A percentile compares a stretch with the other conserved stretches of the same genome.
Evolutionary conservation across 53 echinoderm and acorn worm species (phyloP).

Genomic region (Hippasteria phrygiana): DNA sequence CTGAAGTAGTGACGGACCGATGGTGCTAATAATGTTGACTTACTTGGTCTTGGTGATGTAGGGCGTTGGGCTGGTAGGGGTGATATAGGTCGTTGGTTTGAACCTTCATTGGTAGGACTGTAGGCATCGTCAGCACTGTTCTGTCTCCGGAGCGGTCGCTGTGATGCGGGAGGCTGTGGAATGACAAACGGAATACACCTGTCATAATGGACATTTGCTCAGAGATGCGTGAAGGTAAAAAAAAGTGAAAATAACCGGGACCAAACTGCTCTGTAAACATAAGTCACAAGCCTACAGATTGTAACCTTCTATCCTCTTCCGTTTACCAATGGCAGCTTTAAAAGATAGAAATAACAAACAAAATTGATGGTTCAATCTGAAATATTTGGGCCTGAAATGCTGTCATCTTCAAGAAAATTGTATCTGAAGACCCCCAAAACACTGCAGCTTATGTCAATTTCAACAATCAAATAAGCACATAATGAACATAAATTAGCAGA

Average conservation of each 20-base stretch:
- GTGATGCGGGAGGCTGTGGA: constrained; percentile 39
- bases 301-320: no score
- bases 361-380: no score
- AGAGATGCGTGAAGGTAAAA: not conserved
- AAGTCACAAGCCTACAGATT: not conserved
- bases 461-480: no score
- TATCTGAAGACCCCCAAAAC: no score
- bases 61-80: not conserved
- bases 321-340: no score
- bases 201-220: not conserved
- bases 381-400: no score
- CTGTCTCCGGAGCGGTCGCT: constrained; percentile 25
- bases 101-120: not conserved
- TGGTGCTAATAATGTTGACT: not conserved
- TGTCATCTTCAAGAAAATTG: no score
- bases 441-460: no score
- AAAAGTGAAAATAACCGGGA: not conserved
- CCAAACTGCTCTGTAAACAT: not conserved
- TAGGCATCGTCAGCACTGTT: constrained; percentile 19
- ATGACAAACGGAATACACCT: not conserved
- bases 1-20: no score
- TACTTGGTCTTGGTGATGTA: constrained; percentile 44
- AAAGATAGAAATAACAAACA: no score
- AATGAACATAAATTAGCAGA: no score
- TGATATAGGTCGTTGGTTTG: constrained; percentile 4